Percentiles rank a stretch among this genome's conserved stretches.
phyloP scores from a whole-genome alignment of 2,113 vertebrate species.

The Melanotaenia duboulayi region DNA sequence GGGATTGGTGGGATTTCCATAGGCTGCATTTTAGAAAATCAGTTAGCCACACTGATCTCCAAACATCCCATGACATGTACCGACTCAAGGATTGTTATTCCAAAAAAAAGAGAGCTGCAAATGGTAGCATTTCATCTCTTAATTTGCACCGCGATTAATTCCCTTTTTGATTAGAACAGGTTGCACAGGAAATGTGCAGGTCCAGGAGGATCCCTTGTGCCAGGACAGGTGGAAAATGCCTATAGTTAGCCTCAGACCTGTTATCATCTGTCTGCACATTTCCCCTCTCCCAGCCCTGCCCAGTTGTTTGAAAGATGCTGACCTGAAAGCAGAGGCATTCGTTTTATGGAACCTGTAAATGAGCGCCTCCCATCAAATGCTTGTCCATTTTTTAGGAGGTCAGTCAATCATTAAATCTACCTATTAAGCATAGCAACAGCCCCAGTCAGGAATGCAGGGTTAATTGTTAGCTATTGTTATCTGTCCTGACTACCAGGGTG shows the following conservation, averaged over 20 bases:
- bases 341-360: conserved; percentile 71
- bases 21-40: conserved; percentile 34
- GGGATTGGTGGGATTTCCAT: conserved; percentile 33
- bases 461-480: conserved; percentile 79
- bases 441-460: conserved; percentile 71
- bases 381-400: conserved; percentile 58
- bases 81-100: conserved; percentile 27
- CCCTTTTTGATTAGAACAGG: conserved; percentile 26
- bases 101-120: conserved; percentile 31
- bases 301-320: conserved; percentile 65
- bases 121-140: conserved; percentile 38
- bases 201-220: conserved; percentile 39
- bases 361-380: conserved; percentile 46
- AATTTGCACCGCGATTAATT: conserved; percentile 28
- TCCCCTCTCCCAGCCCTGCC: conserved; percentile 40
- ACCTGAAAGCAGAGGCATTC: conserved; percentile 61
- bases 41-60: conserved; percentile 37
- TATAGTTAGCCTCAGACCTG: conserved; percentile 68
- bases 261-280: conserved; percentile 66
- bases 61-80: conserved; percentile 35
- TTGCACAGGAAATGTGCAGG: conserved; percentile 42
- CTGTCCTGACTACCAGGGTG: conserved; percentile 45
- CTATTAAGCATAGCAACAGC: conserved; percentile 67
- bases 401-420: conserved; percentile 78
- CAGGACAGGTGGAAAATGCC: conserved; percentile 56